Conservation (phyloP, 2,113 vertebrate species). For the Egretta garzetta region DNA sequence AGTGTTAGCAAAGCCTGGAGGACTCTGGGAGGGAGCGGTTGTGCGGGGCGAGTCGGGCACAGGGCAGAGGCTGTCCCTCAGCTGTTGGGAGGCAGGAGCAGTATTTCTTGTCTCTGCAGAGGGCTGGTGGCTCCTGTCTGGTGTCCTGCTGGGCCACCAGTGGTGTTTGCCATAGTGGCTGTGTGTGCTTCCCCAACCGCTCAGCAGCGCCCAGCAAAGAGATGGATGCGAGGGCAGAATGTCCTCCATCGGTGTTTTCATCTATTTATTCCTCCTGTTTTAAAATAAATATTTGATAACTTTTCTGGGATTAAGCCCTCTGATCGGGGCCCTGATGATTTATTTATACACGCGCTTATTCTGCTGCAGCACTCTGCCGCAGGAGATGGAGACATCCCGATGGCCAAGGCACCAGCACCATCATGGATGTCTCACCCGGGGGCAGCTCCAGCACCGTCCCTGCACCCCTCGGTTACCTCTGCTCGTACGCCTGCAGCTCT, state of each 20-base stretch:
- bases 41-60: accelerated
- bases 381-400: neutral
- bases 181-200: neutral
- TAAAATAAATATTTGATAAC: slow-evolving; percentile 50
- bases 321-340: neutral
- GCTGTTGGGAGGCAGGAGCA: neutral
- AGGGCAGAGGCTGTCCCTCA: neutral
- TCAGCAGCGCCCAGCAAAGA: neutral
- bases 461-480: neutral
- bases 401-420: neutral
- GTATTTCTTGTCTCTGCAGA: neutral
- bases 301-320: neutral
- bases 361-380: neutral
- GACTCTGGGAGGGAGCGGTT: neutral
- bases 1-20: neutral
- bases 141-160: neutral
- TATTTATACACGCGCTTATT: neutral
- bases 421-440: neutral
- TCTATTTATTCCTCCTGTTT: slow-evolving; percentile 22
- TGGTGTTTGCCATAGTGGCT: neutral
- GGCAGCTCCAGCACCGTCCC: neutral
- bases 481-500: neutral
- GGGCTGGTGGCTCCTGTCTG: neutral
- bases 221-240: neutral
- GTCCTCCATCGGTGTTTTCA: neutral